Conservation (phyloP, 2,888 invertebrate genomes). For the Pollenia labialis region DNA sequence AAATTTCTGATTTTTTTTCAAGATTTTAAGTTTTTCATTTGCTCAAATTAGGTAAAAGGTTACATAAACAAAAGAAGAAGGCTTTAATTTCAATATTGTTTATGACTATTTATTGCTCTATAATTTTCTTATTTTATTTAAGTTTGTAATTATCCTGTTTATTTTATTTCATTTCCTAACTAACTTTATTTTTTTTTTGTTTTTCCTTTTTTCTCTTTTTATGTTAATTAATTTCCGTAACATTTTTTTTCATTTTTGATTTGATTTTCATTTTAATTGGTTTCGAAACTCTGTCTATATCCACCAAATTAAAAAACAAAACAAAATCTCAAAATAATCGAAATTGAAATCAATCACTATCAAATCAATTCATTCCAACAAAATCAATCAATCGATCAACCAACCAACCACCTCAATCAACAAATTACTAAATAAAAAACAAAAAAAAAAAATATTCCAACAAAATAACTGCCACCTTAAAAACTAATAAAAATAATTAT, state of each 20-base stretch:
- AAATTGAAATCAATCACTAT: slow-evolving; percentile 57
- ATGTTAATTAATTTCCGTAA: slow-evolving; percentile 40
- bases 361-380: slow-evolving; percentile 57
- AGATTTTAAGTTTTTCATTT: not conserved
- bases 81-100: slow-evolving; percentile 24
- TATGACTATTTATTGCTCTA: slow-evolving; percentile 27
- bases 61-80: slow-evolving; percentile 1
- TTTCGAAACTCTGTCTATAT: slow-evolving; percentile 60
- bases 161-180: slow-evolving; percentile 59
- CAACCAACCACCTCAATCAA: slow-evolving; percentile 61
- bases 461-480: slow-evolving; percentile 69
- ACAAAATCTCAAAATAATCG: not conserved
- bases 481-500: slow-evolving; percentile 55
- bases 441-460: slow-evolving; percentile 39
- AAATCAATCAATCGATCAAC: slow-evolving; percentile 55
- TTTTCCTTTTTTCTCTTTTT: slow-evolving; percentile 61
- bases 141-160: slow-evolving; percentile 46
- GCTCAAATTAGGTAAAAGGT: slow-evolving; percentile 39
- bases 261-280: slow-evolving; percentile 61
- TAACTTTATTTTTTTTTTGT: slow-evolving; percentile 62
- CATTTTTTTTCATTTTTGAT: slow-evolving; percentile 55
- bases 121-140: slow-evolving; percentile 15
- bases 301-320: slow-evolving; percentile 52
- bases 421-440: slow-evolving; percentile 40
- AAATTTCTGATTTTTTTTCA: slow-evolving; percentile 42